Evolutionary conservation across 23 tunicate genomes (phyloP), one percentile per base, ranked within the genome.

Genomic region (Styela plicata): DNA sequence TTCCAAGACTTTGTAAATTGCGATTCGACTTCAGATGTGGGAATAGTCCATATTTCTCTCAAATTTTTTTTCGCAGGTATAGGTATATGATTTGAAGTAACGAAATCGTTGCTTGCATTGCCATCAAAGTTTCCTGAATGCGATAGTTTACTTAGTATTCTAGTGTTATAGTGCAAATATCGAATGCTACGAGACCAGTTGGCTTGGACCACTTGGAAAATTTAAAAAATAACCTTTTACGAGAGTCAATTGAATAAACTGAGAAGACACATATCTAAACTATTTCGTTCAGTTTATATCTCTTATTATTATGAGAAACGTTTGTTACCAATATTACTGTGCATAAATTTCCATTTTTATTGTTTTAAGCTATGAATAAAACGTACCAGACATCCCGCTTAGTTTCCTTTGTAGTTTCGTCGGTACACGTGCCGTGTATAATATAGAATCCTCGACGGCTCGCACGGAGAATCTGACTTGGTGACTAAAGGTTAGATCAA

Each of bases 51-150:
- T n/a, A 76, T 22, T 24, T 29, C 64, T 44, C 81, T 36, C n/a
- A 67, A 76, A 76, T 76, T 76, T n/a, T 44, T 52, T 44, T 24
- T 76, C 32, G 67, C 77, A 1, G 97, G 97, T 16, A 91, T 52
- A 29, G 5, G 67, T 18, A 86, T n/a, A 0, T 87, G 81, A 70
- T 67, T 70, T 32, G 85, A 80, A 19, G 97, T 91, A 18, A 78
- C 44, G 73, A 91, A 91, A 68, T 91, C 97, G 71, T 91, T 91
- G 0, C n/a, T 36, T 28, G 90, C 33, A 29, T 82, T 70, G 31
- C 70, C 79, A 69, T 91, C 97, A 79, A 78, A 91, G 63, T 91
- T 91, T 57, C 97, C 97, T 89, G 31, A 3, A n/a, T 0, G 65
- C 65, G n/a, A n/a, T n/a, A n/a, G n/a, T n/a, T n/a, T n/a, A n/a